A percentile compares a stretch with the other conserved stretches of the same genome.
Evolutionary conservation across 2,888 invertebrate species (phyloP).

Genomic region (Orthonevra nobilis): DNA sequence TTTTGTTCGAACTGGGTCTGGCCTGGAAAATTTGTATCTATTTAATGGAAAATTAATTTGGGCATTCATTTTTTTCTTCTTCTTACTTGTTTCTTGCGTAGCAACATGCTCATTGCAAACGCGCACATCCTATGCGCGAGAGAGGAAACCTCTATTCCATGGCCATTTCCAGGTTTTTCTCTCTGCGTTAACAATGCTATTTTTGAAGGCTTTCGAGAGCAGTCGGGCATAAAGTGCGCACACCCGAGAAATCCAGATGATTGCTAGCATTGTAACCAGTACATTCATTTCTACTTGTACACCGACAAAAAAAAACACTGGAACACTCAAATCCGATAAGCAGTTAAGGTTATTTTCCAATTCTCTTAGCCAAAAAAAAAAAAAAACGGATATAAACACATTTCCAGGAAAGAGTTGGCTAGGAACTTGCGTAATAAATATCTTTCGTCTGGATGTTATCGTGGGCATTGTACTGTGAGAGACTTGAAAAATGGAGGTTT

Average conservation of each 20-base stretch:
- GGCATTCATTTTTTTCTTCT: too few relatives aligned
- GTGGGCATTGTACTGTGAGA: conserved; percentile 13
- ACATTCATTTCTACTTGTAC: conserved; percentile 43
- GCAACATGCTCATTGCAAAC: conserved; percentile 59
- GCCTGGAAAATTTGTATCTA: conserved; percentile 72
- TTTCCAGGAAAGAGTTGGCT: conserved; percentile 47
- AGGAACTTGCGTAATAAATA: conserved; percentile 44
- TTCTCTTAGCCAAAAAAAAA: neutral
- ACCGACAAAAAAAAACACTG: too few relatives aligned
- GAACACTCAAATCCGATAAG: conserved; percentile 50
- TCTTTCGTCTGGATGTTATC: conserved; percentile 36
- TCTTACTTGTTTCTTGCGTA: conserved; percentile 55
- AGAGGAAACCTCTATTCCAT: conserved; percentile 41
- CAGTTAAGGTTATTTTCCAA: conserved; percentile 16
- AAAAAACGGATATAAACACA: conserved; percentile 40
- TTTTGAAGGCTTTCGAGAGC: conserved; percentile 24
- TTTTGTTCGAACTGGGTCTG: conserved; percentile 72
- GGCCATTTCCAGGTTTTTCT: conserved; percentile 31
- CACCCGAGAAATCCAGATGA: conserved; percentile 55
- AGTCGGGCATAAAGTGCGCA: conserved; percentile 41
- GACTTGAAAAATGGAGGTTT: conserved; percentile 18
- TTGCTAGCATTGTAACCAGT: conserved; percentile 34
- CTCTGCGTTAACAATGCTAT: conserved; percentile 46
- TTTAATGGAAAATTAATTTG: conserved; percentile 67
- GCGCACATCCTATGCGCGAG: conserved; percentile 52